Percentiles rank a stretch among this genome's conserved stretches.
Evolutionary conservation across 2,888 invertebrate species (phyloP).

Genomic region (Pristionchus maxplancki): DNA sequence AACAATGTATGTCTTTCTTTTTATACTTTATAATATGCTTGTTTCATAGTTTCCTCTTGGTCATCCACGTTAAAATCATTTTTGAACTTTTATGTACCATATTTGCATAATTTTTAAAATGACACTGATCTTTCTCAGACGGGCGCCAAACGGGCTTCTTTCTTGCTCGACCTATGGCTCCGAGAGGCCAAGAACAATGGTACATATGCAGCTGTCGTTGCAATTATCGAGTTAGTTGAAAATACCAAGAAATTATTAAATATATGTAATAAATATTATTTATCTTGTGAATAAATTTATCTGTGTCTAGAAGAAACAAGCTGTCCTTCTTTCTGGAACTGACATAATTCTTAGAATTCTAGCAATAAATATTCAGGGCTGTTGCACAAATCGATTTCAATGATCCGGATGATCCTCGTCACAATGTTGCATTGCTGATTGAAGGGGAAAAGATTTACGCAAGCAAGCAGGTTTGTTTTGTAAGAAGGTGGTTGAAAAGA

Average conservation of each 20-base stretch:
- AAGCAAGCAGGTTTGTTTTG: neutral
- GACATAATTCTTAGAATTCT: no score
- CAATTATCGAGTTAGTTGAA: conserved; percentile 41
- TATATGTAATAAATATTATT: no score
- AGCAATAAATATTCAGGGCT: neutral
- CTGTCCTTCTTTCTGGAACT: no score
- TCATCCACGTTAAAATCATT: no score
- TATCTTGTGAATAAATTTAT: no score
- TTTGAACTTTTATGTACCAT: no score
- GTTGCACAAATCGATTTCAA: neutral
- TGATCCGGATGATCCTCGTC: neutral
- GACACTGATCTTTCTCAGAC: neutral
- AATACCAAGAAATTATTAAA: no score
- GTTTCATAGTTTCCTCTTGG: no score
- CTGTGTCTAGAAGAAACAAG: no score
- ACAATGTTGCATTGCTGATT: neutral
- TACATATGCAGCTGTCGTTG: neutral
- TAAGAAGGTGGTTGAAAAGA: neutral
- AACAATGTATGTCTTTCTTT: neutral
- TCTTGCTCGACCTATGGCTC: conserved; percentile 8
- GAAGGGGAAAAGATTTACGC: neutral
- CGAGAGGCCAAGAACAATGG: neutral
- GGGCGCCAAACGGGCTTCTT: neutral
- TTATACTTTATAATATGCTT: no score
- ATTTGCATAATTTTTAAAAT: no score